Evolutionary conservation across 2,888 invertebrate species (phyloP), one percentile per base, ranked within the genome.

Genomic region (Nomada ruficornis): DNA sequence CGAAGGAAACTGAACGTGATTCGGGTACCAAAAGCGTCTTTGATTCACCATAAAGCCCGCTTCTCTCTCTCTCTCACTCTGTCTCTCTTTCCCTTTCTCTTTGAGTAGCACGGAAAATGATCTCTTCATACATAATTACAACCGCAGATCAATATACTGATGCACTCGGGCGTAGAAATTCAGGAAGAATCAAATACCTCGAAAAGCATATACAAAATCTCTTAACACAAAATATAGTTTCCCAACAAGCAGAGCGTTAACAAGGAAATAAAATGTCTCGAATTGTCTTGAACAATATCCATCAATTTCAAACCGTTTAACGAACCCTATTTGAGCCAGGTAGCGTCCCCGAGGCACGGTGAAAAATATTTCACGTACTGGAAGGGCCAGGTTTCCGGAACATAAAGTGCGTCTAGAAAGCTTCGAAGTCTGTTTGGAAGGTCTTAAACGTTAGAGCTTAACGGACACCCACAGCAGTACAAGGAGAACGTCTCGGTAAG

Each of bases 11-110:
- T 54, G 84, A 50, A 83, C 84, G 84, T 87, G 83, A 81, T 77
- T 73, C 54, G 83, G 63, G 54, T 87, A 75, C 75, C 83, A 88
- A 87, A 88, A 83, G 77, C 74, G 42, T 60, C 86, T 87, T 86
- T 87, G 79, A 83, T 81, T 83, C 67, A 20, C 55, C 55, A 72
- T 77, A 65, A 71, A 70, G 59, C 29, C 36, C 18, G 11, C 2
- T 20, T 29, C 70, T 44, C 55, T 67, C 54, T 42, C 65, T 50
- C 44, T 2, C 15, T 7, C 36, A 0, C 29, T 29, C 29, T 5
- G 0, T 36, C 47, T 57, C 73, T 63, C 67, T 26, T 13, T 1
- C 65, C 64, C 62, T 15, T 10, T 3, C 4, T n/a, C 47, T 60
- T 42, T 50, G 68, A 76, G 72, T 70, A 68, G 59, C 67, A 26